Base-by-base conservation (phyloP, 2,797 vertebrate species). In the Tachyglossus aculeatus region DNA sequence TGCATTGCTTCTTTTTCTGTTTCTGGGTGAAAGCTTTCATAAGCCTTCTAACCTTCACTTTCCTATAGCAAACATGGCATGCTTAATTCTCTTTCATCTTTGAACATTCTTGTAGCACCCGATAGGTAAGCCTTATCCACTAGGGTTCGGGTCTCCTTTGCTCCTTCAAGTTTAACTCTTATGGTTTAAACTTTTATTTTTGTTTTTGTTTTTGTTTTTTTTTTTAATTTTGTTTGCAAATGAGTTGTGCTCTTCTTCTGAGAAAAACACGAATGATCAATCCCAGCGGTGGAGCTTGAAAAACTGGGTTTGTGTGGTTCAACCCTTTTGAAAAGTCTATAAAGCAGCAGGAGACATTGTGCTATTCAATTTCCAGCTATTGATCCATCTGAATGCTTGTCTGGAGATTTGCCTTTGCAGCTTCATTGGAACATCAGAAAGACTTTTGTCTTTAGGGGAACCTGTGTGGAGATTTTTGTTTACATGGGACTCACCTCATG, bases 301-400 rank as follows among this genome's bases (percentile, higher is more conserved):
- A 87, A 91, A 82, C 78, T 68, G 61, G 44, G 59, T 84, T 88
- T 80, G 57, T 57, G 58, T 67, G 55, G 57, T 87, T 81, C 67
- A 82, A 67, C 68, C 70, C 76, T 90, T 91, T 79, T 90, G 79
- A 89, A 88, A 91, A 89, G 89, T 91, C 84, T 90, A 83, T 85
- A 86, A 87, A 90, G 73, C 85, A 82, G 71, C 72, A 59, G 50
- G 66, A 90, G 74, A 74, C 71, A 88, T 85, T 89, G 77, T 88
- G 92, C 83, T 84, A 73, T 92, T 92, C 83, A 87, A 85, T 90
- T 91, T 87, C 78, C 58, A 73, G 55, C 73, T 90, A 88, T 88
- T 89, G 88, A 91, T 91, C 83, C 77, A 39, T 24, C 55, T 54
- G 58, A 87, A 87, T 78, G 82, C 69, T 85, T 88, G 72, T 88